phyloP scores from a whole-genome alignment of 2,113 vertebrate genomes.

The Bufo gargarizans region DNA sequence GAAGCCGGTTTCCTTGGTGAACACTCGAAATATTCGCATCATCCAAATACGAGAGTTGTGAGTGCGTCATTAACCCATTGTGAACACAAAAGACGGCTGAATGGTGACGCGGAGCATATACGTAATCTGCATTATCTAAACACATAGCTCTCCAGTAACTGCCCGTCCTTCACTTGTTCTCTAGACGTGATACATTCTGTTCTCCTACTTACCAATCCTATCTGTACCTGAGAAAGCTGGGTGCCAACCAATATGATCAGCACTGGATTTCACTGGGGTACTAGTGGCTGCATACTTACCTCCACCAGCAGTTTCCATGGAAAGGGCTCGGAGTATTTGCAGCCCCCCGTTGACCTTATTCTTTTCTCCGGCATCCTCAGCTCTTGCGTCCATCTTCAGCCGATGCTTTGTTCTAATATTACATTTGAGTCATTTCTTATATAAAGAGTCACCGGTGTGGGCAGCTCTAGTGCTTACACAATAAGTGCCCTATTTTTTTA shows the following conservation, averaged over 20 bases:
- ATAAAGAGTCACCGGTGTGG: neutral
- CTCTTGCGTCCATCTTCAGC: neutral
- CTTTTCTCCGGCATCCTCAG: too few relatives aligned
- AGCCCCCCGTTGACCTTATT: neutral
- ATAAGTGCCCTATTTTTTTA: neutral
- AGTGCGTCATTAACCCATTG: neutral
- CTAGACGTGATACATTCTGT: too few relatives aligned
- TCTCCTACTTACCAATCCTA: too few relatives aligned
- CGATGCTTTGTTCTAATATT: neutral
- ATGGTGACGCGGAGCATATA: neutral
- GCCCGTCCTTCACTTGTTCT: too few relatives aligned
- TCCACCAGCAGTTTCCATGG: too few relatives aligned
- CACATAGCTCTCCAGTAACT: too few relatives aligned
- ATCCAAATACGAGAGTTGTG: neutral
- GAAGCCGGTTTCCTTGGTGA: neutral
- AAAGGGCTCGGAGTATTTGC: neutral
- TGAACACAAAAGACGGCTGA: neutral
- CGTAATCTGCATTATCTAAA: neutral
- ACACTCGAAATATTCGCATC: neutral
- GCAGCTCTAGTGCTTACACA: neutral
- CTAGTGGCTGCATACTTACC: too few relatives aligned
- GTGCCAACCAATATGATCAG: too few relatives aligned
- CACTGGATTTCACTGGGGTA: too few relatives aligned
- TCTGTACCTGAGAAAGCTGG: too few relatives aligned
- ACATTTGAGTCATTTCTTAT: neutral